These are phyloP conservation scores for Clitarchus hookeri DNA, from an alignment of 2,888 invertebrate genomes.

Conservation along the genomic window DNA sequence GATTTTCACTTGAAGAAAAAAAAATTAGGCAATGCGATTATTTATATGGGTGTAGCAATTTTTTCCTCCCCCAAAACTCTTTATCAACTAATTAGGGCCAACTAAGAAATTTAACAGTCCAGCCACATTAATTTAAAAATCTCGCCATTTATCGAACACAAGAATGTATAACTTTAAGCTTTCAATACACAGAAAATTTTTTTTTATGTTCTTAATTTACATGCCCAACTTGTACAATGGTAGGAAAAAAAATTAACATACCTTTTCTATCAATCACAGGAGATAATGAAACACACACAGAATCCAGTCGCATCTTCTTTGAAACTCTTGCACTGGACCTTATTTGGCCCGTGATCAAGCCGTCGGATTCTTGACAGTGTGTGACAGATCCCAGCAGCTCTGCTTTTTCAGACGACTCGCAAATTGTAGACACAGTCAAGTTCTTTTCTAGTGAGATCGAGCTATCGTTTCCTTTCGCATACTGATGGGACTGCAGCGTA, in stretches of 20 bases:
- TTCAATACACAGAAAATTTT: no score
- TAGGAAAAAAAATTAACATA: constrained; percentile 31
- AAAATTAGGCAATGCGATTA: no score
- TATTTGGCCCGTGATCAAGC: constrained; percentile 50
- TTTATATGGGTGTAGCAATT: no score
- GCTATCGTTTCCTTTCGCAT: constrained; percentile 1
- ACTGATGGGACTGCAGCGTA: neutral
- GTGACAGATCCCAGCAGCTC: constrained; percentile 46
- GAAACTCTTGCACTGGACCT: constrained; percentile 78
- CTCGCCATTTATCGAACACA: no score
- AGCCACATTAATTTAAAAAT: no score
- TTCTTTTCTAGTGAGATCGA: constrained; percentile 21
- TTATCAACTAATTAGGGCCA: no score
- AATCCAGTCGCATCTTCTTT: constrained; percentile 74
- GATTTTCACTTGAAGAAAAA: no score
- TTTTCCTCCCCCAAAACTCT: no score
- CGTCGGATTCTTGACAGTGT: constrained; percentile 39
- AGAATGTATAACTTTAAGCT: no score
- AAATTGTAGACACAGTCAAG: constrained; percentile 26
- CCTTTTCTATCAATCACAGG: constrained; percentile 51
- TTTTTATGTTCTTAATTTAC: neutral
- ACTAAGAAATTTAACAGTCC: no score
- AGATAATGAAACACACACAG: constrained; percentile 45
- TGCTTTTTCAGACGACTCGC: constrained; percentile 37
- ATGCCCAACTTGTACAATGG: neutral